Conservation (phyloP, 35 echinoderm and acorn worm genomes). For the Ophioderma brevispina region DNA sequence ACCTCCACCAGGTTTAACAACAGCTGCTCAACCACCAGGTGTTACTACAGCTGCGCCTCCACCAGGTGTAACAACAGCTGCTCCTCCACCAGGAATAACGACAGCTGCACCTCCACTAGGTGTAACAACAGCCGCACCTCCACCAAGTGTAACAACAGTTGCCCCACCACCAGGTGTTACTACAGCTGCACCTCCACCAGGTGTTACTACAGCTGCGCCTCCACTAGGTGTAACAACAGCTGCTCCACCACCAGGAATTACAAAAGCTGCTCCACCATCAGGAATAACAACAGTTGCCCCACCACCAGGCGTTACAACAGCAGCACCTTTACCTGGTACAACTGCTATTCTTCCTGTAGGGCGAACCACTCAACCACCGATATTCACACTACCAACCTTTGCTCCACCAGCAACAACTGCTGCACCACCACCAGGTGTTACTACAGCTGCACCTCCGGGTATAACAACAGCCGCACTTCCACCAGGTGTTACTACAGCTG, state of each 20-base stretch:
- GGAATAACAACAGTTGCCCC: neutral
- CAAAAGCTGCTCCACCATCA: neutral
- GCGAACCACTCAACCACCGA: too few relatives aligned
- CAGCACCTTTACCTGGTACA: too few relatives aligned
- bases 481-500: neutral
- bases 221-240: too few relatives aligned
- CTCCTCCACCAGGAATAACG: too few relatives aligned
- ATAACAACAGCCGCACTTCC: neutral
- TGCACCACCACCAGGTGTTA: neutral
- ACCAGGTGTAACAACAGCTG: too few relatives aligned
- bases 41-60: too few relatives aligned
- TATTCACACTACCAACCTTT: neutral
- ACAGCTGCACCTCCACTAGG: neutral
- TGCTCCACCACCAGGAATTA: neutral
- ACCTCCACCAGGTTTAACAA: too few relatives aligned
- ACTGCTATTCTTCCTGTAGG: neutral
- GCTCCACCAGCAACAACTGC: neutral
- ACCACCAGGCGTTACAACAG: neutral
- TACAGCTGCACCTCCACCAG: neutral
- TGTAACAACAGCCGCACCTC: neutral
- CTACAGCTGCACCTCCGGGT: neutral
- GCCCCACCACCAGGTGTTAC: too few relatives aligned
- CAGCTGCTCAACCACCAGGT: neutral
- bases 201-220: neutral
- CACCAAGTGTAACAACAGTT: too few relatives aligned